A percentile compares a stretch with the other conserved stretches of the same genome.
These are phyloP conservation scores for Drosophila gaucha DNA, from an alignment of 2,888 invertebrate species.

Conservation along the genomic window DNA sequence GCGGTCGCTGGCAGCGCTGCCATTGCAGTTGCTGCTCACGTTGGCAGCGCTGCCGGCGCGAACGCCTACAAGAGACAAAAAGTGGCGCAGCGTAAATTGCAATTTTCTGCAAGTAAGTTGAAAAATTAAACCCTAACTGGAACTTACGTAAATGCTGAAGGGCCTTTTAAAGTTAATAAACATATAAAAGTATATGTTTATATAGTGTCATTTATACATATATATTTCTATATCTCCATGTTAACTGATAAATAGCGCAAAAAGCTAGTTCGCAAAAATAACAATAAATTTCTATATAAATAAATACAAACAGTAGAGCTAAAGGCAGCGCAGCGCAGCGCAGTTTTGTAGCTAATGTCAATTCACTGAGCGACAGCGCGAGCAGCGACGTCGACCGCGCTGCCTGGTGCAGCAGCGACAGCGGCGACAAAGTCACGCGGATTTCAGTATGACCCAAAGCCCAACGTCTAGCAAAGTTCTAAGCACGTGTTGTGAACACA, in stretches of 20 bases:
- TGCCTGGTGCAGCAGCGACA: constrained; percentile 32
- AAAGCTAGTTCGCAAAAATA: constrained; percentile 32
- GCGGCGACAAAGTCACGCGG: constrained; percentile 83
- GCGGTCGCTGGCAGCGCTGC: constrained; percentile 46
- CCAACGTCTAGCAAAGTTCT: constrained; percentile 82
- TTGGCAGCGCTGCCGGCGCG: constrained; percentile 20
- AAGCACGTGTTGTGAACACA: constrained; percentile 84
- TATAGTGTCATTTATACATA: too few relatives aligned
- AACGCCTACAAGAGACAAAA: constrained; percentile 9
- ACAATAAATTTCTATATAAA: constrained; percentile 12
- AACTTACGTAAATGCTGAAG: constrained; percentile 16
- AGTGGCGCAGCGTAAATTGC: constrained; percentile 48
- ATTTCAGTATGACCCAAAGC: constrained; percentile 84
- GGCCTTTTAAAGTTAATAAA: neutral
- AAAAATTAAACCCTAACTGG: constrained; percentile 9
- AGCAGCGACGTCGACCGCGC: constrained; percentile 19
- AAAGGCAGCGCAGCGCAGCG: constrained; percentile 5
- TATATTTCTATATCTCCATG: neutral
- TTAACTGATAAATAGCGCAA: constrained; percentile 5
- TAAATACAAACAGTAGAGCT: constrained; percentile 9
- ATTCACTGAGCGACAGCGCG: constrained; percentile 11
- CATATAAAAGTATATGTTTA: neutral
- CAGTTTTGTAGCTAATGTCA: constrained; percentile 37
- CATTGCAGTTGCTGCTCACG: constrained; percentile 21
- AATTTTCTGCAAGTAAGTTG: constrained; percentile 55